Evolutionary conservation across 2,888 invertebrate species (phyloP).

Genomic region (Eupithecia pulchellata): DNA sequence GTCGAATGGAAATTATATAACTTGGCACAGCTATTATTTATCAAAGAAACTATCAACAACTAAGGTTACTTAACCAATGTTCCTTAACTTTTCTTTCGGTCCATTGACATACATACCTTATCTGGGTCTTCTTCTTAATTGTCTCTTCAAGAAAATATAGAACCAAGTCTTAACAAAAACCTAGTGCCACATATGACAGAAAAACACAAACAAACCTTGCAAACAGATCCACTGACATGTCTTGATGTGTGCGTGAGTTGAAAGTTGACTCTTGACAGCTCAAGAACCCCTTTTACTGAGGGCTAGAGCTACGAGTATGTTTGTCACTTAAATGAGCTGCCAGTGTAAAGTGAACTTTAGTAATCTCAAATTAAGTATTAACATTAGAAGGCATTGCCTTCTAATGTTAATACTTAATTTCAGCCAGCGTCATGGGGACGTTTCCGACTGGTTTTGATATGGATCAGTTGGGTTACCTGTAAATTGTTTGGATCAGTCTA

Average conservation of each 20-base stretch:
- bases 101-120: no score
- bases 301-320: slow-evolving; percentile 33
- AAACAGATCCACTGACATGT: slow-evolving; percentile 30
- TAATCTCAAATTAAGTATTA: neutral
- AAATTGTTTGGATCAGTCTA: no score
- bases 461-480: no score
- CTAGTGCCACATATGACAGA: slow-evolving; percentile 8
- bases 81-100: no score
- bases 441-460: no score
- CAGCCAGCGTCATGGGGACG: no score
- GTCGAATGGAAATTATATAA: neutral
- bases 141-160: neutral
- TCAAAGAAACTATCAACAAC: no score
- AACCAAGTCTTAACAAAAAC: no score
- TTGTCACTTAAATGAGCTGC: slow-evolving; percentile 14
- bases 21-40: neutral
- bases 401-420: neutral
- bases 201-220: slow-evolving; percentile 35
- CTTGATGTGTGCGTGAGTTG: slow-evolving; percentile 58
- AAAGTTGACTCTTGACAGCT: slow-evolving; percentile 73
- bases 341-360: slow-evolving; percentile 19
- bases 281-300: slow-evolving; percentile 75
- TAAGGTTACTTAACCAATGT: no score
- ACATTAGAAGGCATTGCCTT: no score
- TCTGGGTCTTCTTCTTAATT: neutral